Percentiles rank a stretch among this genome's conserved stretches.
phyloP scores from a whole-genome alignment of 2,113 vertebrate genomes.

The Paramisgurnus dabryanus region DNA sequence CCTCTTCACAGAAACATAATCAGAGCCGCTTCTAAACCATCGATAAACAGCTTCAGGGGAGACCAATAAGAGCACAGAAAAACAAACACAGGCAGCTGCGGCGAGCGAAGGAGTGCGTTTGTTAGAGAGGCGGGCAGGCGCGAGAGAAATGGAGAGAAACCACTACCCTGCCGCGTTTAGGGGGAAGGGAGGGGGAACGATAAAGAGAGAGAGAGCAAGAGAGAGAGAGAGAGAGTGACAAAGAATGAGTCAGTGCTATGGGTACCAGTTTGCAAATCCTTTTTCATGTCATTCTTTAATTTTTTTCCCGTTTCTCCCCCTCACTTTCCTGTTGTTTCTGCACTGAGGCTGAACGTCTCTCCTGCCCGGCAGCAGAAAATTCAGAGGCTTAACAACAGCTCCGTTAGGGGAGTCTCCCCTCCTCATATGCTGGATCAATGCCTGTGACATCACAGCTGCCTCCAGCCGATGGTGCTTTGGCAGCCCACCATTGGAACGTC shows the following conservation, averaged over 20 bases:
- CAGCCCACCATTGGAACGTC: slow-evolving; percentile 36
- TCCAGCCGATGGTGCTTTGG: slow-evolving; percentile 45
- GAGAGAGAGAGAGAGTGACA: slow-evolving; percentile 20
- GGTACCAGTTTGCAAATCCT: slow-evolving; percentile 60
- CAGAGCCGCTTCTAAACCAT: slow-evolving; percentile 53
- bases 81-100: slow-evolving; percentile 62
- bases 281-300: slow-evolving; percentile 38
- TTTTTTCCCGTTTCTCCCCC: background rate
- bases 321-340: slow-evolving; percentile 16
- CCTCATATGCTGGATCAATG: slow-evolving; percentile 52
- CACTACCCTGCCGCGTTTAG: slow-evolving; percentile 24
- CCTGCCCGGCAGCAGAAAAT: slow-evolving; percentile 21
- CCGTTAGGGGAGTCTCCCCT: slow-evolving; percentile 30
- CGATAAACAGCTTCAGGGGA: slow-evolving; percentile 55
- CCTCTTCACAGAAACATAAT: slow-evolving; percentile 50
- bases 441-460: slow-evolving; percentile 45
- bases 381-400: slow-evolving; percentile 27
- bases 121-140: slow-evolving; percentile 45
- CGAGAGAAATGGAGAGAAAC: slow-evolving; percentile 58
- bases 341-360: slow-evolving; percentile 3
- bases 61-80: slow-evolving; percentile 51
- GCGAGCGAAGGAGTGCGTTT: slow-evolving; percentile 53
- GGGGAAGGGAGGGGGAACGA: slow-evolving; percentile 24
- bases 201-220: slow-evolving; percentile 4
- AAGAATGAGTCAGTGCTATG: slow-evolving; percentile 70